A percentile compares a stretch with the other conserved stretches of the same genome.
These are phyloP conservation scores for Pharmacophagus antenor DNA, from an alignment of 2,888 invertebrate species.

Conservation along the genomic window DNA sequence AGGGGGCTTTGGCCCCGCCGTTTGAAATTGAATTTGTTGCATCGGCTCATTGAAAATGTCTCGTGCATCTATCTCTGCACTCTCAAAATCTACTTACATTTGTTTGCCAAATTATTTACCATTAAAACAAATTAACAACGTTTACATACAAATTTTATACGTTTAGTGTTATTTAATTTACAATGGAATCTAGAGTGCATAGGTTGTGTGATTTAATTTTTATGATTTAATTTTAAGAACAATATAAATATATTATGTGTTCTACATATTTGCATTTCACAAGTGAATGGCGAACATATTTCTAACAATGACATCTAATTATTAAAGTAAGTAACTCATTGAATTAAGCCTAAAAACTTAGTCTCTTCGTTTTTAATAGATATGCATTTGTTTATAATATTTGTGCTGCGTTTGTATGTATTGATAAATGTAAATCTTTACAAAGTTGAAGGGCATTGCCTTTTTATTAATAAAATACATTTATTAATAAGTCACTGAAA, in stretches of 20 bases:
- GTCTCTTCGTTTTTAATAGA: background rate
- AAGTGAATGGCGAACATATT: conserved; percentile 11
- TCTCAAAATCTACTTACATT: conserved; percentile 17
- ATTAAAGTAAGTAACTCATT: conserved; percentile 18
- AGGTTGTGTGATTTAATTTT: background rate
- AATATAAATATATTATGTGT: background rate
- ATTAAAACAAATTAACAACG: background rate
- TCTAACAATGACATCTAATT: conserved; percentile 4
- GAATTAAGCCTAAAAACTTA: background rate
- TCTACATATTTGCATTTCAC: background rate
- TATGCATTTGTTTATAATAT: too few relatives aligned
- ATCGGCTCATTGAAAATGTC: conserved; percentile 64
- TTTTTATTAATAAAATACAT: too few relatives aligned
- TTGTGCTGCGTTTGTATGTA: too few relatives aligned
- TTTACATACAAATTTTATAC: background rate
- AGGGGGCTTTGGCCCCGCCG: conserved; percentile 63
- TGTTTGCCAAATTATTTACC: conserved; percentile 19
- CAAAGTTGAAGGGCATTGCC: background rate
- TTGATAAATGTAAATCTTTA: background rate
- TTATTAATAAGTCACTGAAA: background rate
- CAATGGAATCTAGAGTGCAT: background rate
- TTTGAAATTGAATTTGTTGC: conserved; percentile 71
- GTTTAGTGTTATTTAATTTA: background rate
- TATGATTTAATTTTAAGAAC: background rate
- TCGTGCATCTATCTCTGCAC: conserved; percentile 49